Conservation (phyloP, 2,888 invertebrate genomes). For the Lingula anatina region DNA sequence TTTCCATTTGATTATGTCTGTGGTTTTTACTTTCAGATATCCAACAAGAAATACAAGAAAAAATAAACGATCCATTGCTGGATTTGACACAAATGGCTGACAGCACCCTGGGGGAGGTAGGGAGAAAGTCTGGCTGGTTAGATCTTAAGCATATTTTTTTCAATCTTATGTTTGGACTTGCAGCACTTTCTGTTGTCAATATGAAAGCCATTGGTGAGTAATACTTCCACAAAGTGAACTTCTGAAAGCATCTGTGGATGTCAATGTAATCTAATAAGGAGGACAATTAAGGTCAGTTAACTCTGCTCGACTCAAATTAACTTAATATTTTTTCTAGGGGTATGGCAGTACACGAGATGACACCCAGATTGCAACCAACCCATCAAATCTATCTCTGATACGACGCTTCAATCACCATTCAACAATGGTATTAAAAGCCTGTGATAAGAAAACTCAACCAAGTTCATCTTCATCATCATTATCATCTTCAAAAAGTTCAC, state of each 20-base stretch:
- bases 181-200: no score
- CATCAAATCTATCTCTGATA: slow-evolving; percentile 65
- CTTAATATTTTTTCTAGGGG: slow-evolving; percentile 22
- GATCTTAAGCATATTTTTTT: no score
- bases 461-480: no score
- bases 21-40: slow-evolving; percentile 27
- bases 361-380: slow-evolving; percentile 18
- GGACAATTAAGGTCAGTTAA: no score
- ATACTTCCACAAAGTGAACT: no score
- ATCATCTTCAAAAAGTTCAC: no score
- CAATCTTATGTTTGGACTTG: no score
- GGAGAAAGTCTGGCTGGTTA: slow-evolving; percentile 1
- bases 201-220: no score
- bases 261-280: no score
- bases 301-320: no score
- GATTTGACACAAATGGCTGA: slow-evolving; percentile 76
- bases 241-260: no score
- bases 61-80: slow-evolving; percentile 68
- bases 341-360: slow-evolving; percentile 30
- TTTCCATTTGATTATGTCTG: no score
- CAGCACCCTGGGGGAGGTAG: slow-evolving; percentile 61
- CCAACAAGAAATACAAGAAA: slow-evolving; percentile 27
- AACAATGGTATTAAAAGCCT: slow-evolving; percentile 74
- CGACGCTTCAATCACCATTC: slow-evolving; percentile 95
- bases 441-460: slow-evolving; percentile 16